Base-by-base conservation (phyloP, 2,797 vertebrate species). In the Chiroxiphia lanceolata region DNA sequence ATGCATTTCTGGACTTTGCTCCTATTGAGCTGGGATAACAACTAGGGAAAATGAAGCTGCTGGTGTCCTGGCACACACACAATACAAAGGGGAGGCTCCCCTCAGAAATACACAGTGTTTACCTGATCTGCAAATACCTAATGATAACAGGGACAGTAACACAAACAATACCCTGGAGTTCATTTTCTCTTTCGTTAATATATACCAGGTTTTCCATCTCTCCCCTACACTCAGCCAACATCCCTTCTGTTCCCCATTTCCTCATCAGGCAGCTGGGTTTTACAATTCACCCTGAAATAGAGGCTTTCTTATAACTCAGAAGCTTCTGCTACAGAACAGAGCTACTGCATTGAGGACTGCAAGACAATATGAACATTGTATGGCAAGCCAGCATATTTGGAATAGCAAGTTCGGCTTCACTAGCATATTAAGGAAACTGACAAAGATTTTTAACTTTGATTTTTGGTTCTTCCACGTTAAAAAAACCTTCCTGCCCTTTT, bases 281-380 rank as follows among this genome's bases (percentile, higher is more conserved):
- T 54, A 78, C 65, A 83, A 69, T 72, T 75, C 85, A 25, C 56
- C 54, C 70, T 40, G 56, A 87, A 84, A 91, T 0, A 91, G 67
- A 84, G 63, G 50, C 48, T 84, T 71, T 45, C 67, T 94, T 82
- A 4, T 20, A 83, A 61, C 36, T 5, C 25, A 93, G 77, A 79
- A 53, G 76, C 80, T 94, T 69, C 83, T 94, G 87, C 80, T 83
- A 38, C 34, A 79, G 44, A 86, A 80, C 26, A 81, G 65, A 88
- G 85, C 91, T 91, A 26, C 25, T 51, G 57, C 72, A 75, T 3
- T 53, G 59, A 94, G 63, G 40, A 26, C 45, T 83, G 51, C 31
- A 67, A 70, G 60, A 95, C 89, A 95, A 71, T 21, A 19, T 0
- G 0, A 81, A 75, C 77, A 34, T 6, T 93, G 74, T 90, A 53